Conservation (phyloP, 2,113 vertebrate species). For the Prietella phreatophila region DNA sequence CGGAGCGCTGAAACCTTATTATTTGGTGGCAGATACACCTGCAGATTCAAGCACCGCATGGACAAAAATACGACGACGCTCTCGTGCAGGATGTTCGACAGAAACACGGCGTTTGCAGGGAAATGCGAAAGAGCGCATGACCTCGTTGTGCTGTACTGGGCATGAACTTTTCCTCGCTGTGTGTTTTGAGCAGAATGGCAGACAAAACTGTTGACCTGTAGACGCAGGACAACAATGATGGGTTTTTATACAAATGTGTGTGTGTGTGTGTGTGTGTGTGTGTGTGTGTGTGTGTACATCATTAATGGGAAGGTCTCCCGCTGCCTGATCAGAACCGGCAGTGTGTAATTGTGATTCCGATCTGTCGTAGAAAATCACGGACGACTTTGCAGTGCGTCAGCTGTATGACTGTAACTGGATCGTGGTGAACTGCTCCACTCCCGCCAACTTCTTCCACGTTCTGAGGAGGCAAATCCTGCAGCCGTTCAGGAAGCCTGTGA, state of each 20-base stretch:
- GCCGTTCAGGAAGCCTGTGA: constrained; percentile 96
- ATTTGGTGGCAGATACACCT: background rate
- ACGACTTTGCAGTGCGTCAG: constrained; percentile 87
- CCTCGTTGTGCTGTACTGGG: no score
- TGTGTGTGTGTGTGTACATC: background rate
- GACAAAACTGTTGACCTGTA: background rate
- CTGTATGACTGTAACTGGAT: constrained; percentile 98
- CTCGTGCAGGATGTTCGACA: background rate
- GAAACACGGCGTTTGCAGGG: no score
- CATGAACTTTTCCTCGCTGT: background rate
- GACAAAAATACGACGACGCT: background rate
- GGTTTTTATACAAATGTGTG: background rate
- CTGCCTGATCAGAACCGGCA: no score
- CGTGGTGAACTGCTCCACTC: constrained; percentile 90
- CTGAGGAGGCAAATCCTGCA: constrained; percentile 89
- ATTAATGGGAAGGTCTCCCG: background rate
- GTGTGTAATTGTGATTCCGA: background rate
- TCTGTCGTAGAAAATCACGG: constrained; percentile 72
- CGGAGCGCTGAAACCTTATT: background rate
- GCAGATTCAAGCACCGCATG: no score
- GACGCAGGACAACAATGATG: background rate
- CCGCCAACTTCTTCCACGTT: constrained; percentile 93
- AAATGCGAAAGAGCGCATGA: no score
- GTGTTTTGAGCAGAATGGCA: background rate
- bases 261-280: no score